Base-by-base conservation (phyloP, 2,797 vertebrate genomes). In the Sebastolobus alascanus region DNA sequence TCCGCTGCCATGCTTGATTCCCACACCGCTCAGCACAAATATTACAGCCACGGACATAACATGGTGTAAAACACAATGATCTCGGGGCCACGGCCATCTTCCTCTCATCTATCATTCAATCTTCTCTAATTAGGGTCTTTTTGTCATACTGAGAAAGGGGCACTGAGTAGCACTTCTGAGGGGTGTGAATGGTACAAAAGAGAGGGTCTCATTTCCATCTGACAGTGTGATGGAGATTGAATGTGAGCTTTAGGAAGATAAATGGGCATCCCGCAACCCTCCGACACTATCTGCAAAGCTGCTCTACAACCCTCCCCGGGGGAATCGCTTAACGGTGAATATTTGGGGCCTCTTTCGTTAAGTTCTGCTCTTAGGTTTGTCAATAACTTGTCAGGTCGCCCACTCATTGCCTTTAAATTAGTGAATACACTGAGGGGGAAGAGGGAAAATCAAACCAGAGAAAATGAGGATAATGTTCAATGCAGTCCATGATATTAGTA, bases 191-290 rank as follows among this genome's bases (percentile, higher is more conserved):
- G 86, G 80, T 91, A 92, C 83, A 92, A 94, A 94, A 94, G 87
- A 89, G 80, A 86, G 87, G 82, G 83, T 92, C 93, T 94, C 94
- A 93, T 94, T 95, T 94, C 91, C 94, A 93, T 94, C 93, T 95
- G 94, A 95, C 94, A 95, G 89, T 84, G 83, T 96, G 95, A 96
- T 90, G 95, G 87, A 95, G 90, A 96, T 96, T 96, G 94, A 95
- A 96, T 93, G 93, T 96, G 96, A 96, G 93, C 91, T 95, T 93
- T 93, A 93, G 91, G 94, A 96, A 96, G 96, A 96, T 96, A 95
- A 95, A 96, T 95, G 95, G 92, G 90, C 85, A 84, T 88, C 83
- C 84, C 61, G 46, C 90, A 89, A 90, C 87, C 87, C 83, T 88
- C 83, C 52, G 83, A 90, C 93, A 90, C 88, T 80, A 91, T 84